Conservation (phyloP, 1,140 invertebrate species). For the Apis mellifera region Amel_HAv3.1 CM009941.2:5495001-5495500, state of each 20-base stretch:
- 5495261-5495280: not conserved
- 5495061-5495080: too few species aligned
- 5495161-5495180: not conserved
- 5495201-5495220: not conserved
- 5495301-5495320: not conserved
- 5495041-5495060: too few species aligned
- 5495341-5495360: not conserved
- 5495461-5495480: constrained; percentile 3
- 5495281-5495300: constrained; percentile 9
- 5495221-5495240: not conserved
- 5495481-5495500: not conserved
- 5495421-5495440: not conserved
- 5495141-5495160: not conserved
- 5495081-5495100: too few species aligned
- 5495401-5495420: not conserved
- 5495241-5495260: not conserved
- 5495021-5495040: too few species aligned
- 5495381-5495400: not conserved
- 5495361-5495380: not conserved
- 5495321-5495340: not conserved
- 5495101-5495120: not conserved
- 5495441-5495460: not conserved
- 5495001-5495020: too few species aligned
- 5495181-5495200: too few species aligned
- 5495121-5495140: not conserved